Base-by-base conservation (phyloP, 2,888 invertebrate species). In the Calephelis perditalis region DNA sequence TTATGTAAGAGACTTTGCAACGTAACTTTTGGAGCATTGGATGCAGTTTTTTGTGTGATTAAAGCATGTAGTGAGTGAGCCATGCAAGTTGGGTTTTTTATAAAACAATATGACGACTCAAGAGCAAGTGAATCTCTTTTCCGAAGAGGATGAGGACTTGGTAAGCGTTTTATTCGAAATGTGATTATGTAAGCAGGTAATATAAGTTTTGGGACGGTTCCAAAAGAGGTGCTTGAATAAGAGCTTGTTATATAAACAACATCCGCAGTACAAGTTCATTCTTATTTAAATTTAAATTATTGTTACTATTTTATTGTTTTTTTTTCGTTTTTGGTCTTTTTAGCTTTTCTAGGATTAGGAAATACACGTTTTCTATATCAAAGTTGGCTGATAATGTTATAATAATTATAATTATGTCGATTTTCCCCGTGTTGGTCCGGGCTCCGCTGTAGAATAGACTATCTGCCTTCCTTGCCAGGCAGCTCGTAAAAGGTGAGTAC, bases 141-240 rank as follows among this genome's bases (percentile, higher is more conserved):
- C 85, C 40, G 89, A 89, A 68, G 86, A 87, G 66, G 87, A 88
- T 69, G 89, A 90, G 76, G 89, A 90, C 65, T 73, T 90, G 87
- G 89, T 89, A 70, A 78, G 87, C 73, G 68, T 60, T 65, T 64
- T 65, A 57, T 63, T 57, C 61, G 46, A 35, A 35, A 36, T 35
- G 62, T 59, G 45, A 43, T 70, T 79, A 80, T 76, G 73, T 75
- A 73, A 72, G 71, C 63, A 63, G 63, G 60, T 65, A 66, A 66
- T 60, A 60, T 58, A 63, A 62, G 11, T 61, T 69, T 73, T 73
- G 73, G 73, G 68, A 52, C 62, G 56, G 65, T 58, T 73, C 73
- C 73, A 73, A 72, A 55, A 63, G 65, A 58, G 62, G 55, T 59
- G 63, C 63, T 62, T 52, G 63, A 40, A 59, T 52, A 52, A 52